Percentiles rank a stretch among this genome's conserved stretches.
Conservation (phyloP, 2,113 vertebrate genomes). For the Cyanoderma ruficeps region DNA sequence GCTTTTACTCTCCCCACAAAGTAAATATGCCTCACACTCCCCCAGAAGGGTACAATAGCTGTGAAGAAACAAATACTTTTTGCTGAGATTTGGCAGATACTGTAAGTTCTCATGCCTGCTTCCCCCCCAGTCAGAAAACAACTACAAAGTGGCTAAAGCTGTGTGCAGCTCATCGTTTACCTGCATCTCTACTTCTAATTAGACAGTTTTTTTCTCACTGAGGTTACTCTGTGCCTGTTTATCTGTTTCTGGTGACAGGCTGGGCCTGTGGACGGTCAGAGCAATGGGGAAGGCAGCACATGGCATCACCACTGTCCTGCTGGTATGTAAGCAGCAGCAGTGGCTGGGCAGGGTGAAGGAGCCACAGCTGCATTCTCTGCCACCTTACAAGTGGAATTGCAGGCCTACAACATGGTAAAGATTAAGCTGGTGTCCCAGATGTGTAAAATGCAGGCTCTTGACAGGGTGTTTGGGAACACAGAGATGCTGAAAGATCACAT, state of each 20-base stretch:
- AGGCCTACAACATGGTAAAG: background rate
- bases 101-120: background rate
- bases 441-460: background rate
- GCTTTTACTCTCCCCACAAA: background rate
- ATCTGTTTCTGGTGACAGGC: background rate
- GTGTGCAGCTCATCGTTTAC: background rate
- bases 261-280: background rate
- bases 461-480: background rate
- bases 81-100: background rate
- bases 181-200: background rate
- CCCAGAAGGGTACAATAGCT: constrained; percentile 33
- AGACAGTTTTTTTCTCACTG: background rate
- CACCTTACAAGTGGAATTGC: background rate
- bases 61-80: background rate
- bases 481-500: background rate
- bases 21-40: background rate
- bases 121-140: background rate
- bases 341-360: background rate
- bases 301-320: background rate
- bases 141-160: background rate
- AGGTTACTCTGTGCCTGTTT: background rate
- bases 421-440: background rate
- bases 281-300: fast-evolving
- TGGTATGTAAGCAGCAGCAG: fast-evolving
- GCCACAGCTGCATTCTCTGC: background rate